A percentile compares a stretch with the other conserved stretches of the same genome.
These are phyloP conservation scores for Lepidochitona cinerea DNA, from an alignment of 2,888 invertebrate species.

Conservation along the genomic window DNA sequence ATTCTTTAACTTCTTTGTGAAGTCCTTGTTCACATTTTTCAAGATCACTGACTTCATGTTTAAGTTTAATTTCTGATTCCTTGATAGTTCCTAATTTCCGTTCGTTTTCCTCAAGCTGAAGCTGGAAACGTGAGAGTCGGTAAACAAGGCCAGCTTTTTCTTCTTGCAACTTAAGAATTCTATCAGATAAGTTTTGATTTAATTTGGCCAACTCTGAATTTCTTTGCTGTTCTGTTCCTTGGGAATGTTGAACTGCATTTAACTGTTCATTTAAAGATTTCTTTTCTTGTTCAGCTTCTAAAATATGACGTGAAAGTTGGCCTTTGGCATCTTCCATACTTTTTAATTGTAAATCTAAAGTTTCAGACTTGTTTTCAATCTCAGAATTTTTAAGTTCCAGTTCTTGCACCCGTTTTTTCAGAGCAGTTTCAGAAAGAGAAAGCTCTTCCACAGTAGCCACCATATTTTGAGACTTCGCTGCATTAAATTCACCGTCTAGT, in stretches of 20 bases:
- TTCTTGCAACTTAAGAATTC: neutral
- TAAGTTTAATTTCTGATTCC: slow-evolving; percentile 43
- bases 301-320: slow-evolving; percentile 19
- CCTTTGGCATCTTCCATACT: slow-evolving; percentile 53
- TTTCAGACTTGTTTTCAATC: slow-evolving; percentile 51
- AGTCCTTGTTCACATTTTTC: slow-evolving; percentile 44
- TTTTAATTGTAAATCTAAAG: slow-evolving; percentile 47
- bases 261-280: slow-evolving; percentile 25
- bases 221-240: neutral
- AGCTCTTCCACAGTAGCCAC: slow-evolving; percentile 59
- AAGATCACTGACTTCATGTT: slow-evolving; percentile 44
- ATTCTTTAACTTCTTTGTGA: slow-evolving; percentile 46
- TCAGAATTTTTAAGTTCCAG: slow-evolving; percentile 57
- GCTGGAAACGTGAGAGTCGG: neutral
- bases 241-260: neutral
- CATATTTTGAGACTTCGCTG: slow-evolving; percentile 51
- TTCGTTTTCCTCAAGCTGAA: slow-evolving; percentile 43
- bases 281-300: slow-evolving; percentile 51
- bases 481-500: slow-evolving; percentile 54
- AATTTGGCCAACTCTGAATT: neutral
- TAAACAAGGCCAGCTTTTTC: neutral
- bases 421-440: slow-evolving; percentile 51
- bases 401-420: slow-evolving; percentile 53
- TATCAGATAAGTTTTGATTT: neutral
- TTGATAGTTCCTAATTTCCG: slow-evolving; percentile 39